These are phyloP conservation scores for Epizoanthus scotinus DNA, from an alignment of 92 coral and sea anemone species.

Conservation along the genomic window DNA sequence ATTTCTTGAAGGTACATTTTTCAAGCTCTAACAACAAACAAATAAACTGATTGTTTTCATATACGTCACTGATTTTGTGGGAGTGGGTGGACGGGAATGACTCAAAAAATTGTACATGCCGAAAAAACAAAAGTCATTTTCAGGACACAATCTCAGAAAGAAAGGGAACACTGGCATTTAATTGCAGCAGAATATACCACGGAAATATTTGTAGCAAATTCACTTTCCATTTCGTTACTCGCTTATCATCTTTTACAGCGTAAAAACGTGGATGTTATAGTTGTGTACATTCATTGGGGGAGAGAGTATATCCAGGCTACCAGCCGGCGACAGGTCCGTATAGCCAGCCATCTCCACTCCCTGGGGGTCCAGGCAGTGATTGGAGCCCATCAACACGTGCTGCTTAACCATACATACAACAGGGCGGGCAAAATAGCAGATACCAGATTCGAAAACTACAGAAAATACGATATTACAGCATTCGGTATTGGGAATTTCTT, in stretches of 20 bases:
- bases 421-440: slow-evolving; percentile 7
- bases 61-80: too few relatives aligned
- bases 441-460: background rate
- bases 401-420: slow-evolving; percentile 45
- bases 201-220: too few relatives aligned
- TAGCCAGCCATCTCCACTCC: slow-evolving; percentile 58
- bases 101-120: too few relatives aligned
- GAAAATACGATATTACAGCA: slow-evolving; percentile 40
- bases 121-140: too few relatives aligned
- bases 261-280: slow-evolving; percentile 41
- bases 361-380: slow-evolving; percentile 60
- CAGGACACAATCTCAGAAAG: too few relatives aligned
- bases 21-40: too few relatives aligned
- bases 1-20: too few relatives aligned
- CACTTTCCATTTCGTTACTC: background rate
- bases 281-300: slow-evolving; percentile 61
- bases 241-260: background rate
- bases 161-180: too few relatives aligned
- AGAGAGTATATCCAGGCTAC: slow-evolving; percentile 34
- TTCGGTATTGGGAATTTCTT: slow-evolving; percentile 57
- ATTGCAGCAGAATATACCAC: too few relatives aligned
- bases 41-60: too few relatives aligned
- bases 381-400: slow-evolving; percentile 55
- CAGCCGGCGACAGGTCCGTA: slow-evolving; percentile 35
- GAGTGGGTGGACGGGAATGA: too few relatives aligned